Evolutionary conservation across 1,140 invertebrate genomes (phyloP).

Genomic region (Lutraria rhynchaena): DNA sequence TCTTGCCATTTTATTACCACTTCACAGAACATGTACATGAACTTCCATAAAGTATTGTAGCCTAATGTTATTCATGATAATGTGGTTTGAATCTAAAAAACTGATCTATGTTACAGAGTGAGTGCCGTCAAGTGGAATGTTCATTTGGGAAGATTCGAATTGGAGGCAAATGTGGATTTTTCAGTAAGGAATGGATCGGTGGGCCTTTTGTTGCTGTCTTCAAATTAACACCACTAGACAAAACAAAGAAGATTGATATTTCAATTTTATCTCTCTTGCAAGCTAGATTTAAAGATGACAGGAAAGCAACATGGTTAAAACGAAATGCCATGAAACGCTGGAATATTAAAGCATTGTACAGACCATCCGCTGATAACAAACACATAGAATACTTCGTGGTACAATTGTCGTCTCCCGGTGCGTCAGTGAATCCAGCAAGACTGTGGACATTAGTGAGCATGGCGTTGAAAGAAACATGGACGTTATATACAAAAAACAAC

Average conservation of each 20-base stretch:
- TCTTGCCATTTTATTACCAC: too few species aligned
- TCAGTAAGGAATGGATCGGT: not conserved
- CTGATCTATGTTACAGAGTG: too few species aligned
- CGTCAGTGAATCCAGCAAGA: not conserved
- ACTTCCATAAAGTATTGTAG: too few species aligned
- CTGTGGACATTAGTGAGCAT: not conserved
- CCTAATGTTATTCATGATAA: too few species aligned
- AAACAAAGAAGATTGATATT: not conserved
- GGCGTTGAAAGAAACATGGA: not conserved
- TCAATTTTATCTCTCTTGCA: not conserved
- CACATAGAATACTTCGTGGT: not conserved
- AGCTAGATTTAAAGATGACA: not conserved
- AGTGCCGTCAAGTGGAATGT: not conserved
- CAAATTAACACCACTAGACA: not conserved
- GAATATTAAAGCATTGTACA: not conserved
- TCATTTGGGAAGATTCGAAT: not conserved
- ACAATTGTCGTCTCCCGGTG: not conserved
- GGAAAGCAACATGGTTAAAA: not conserved
- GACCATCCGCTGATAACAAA: not conserved
- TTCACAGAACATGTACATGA: too few species aligned
- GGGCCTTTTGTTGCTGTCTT: slow-evolving; percentile 1
- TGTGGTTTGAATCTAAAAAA: too few species aligned
- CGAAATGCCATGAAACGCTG: not conserved
- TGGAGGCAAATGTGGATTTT: not conserved
- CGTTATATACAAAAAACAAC: not conserved